A percentile compares a stretch with the other conserved stretches of the same genome.
Evolutionary conservation across 2,888 invertebrate species (phyloP).

Genomic region (Luperina testacea): DNA sequence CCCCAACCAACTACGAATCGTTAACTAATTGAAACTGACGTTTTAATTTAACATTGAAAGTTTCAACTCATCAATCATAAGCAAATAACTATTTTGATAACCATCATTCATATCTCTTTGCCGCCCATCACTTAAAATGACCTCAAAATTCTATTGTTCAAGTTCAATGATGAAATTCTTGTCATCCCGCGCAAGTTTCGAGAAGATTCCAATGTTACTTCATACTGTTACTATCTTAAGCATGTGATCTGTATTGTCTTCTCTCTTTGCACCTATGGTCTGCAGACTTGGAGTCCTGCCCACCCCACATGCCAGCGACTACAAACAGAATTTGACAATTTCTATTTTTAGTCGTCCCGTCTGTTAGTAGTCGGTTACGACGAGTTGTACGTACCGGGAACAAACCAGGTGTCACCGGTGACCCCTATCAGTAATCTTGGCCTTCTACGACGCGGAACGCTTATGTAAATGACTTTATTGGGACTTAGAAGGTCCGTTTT

Average conservation of each 20-base stretch:
- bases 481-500: constrained; percentile 35
- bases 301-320: constrained; percentile 52
- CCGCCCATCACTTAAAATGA: constrained; percentile 36
- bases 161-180: constrained; percentile 51
- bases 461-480: constrained; percentile 51
- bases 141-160: constrained; percentile 52
- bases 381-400: constrained; percentile 13
- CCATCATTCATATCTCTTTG: constrained; percentile 45
- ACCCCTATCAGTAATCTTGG: constrained; percentile 57
- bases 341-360: constrained; percentile 46
- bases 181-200: constrained; percentile 22
- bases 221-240: constrained; percentile 8
- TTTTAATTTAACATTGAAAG: constrained; percentile 52
- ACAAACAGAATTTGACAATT: constrained; percentile 49
- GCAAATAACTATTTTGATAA: constrained; percentile 50
- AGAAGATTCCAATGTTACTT: constrained; percentile 26
- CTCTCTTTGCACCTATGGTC: constrained; percentile 41
- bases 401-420: constrained; percentile 59
- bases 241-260: constrained; percentile 46
- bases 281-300: constrained; percentile 57
- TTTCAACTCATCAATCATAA: constrained; percentile 51
- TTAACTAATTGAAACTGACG: constrained; percentile 45
- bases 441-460: constrained; percentile 46
- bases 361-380: constrained; percentile 25
- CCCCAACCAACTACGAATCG: constrained; percentile 34